These are phyloP conservation scores for Drosophila truncata DNA, from an alignment of 1,140 invertebrate genomes.

Conservation along the genomic window DNA sequence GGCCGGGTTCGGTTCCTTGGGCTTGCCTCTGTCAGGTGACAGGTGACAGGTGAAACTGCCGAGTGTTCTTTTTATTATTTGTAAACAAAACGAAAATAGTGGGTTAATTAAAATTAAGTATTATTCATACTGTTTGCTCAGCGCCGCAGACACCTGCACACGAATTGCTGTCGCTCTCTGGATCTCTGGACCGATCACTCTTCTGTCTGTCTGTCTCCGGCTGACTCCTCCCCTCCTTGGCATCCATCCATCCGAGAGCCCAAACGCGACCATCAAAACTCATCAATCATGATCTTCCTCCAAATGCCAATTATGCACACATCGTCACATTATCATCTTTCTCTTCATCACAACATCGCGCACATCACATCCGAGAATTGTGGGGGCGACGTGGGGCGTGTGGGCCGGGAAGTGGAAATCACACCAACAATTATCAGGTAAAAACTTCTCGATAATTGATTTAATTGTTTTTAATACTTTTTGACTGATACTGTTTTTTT, in stretches of 20 bases:
- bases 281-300: slow-evolving; percentile 44
- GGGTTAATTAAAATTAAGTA: slow-evolving; percentile 81
- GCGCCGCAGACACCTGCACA: slow-evolving; percentile 75
- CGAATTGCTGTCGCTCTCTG: slow-evolving; percentile 52
- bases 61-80: slow-evolving; percentile 47
- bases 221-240: slow-evolving; percentile 22
- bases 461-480: slow-evolving; percentile 41
- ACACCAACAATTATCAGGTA: slow-evolving; percentile 80
- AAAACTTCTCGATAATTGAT: slow-evolving; percentile 64
- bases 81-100: slow-evolving; percentile 75
- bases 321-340: slow-evolving; percentile 56
- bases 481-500: slow-evolving; percentile 20
- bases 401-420: slow-evolving; percentile 78
- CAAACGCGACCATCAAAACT: slow-evolving; percentile 50
- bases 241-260: slow-evolving; percentile 49
- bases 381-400: slow-evolving; percentile 65
- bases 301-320: slow-evolving; percentile 46
- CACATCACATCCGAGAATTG: slow-evolving; percentile 39
- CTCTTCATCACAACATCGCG: slow-evolving; percentile 56
- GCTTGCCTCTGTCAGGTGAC: slow-evolving; percentile 59
- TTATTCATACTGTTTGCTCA: slow-evolving; percentile 84
- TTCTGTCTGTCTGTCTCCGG: slow-evolving; percentile 19
- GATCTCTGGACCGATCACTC: slow-evolving; percentile 29
- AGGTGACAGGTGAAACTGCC: slow-evolving; percentile 53
- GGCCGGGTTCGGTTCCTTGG: slow-evolving; percentile 39